Base-by-base conservation (phyloP, 2,797 vertebrate species). In the Parauchenoglanis punctatus region DNA sequence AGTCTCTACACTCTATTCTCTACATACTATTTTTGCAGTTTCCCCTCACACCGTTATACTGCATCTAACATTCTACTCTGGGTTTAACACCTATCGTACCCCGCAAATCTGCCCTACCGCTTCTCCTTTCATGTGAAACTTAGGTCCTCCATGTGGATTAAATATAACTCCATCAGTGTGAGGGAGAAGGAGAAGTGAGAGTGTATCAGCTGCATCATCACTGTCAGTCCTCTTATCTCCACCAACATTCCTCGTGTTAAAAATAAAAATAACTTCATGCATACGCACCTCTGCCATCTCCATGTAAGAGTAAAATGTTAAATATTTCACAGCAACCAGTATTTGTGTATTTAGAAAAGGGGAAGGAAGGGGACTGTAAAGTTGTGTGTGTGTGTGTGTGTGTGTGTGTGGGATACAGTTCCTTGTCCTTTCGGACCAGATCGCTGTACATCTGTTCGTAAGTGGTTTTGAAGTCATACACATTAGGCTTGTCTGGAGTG, bases 401-500 rank as follows among this genome's bases (percentile, higher is more conserved):
- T 88, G 90, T 89, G 90, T 89, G 92, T 83, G 85, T 87, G 97
- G 98, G 98, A 99, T 99, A 99, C 98, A 99, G 98, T 97, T 99
- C 98, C 97, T 99, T 99, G 97, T 99, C 98, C 96, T 99, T 99
- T 96, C 97, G 98, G 95, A 99, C 97, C 92, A 99, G 97, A 93
- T 99, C 98, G 97, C 96, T 98, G 97, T 99, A 99, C 98, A 99
- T 99, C 98, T 99, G 98, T 95, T 99, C 97, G 94, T 99, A 99
- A 92, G 98, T 98, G 58, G 98, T 99, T 97, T 99, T 99, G 98
- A 99, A 99, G 96, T 99, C 98, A 84, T 99, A 99, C 93, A 99
- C 98, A 94, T 99, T 99, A 54, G 98, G 98, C 94, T 99, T 99
- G 96, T 99, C 98, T 58, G 98, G 98, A 61, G 98, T 97, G 35